A percentile compares a stretch with the other conserved stretches of the same genome.
These are phyloP conservation scores for Eugnorisma glareosa DNA, from an alignment of 2,888 invertebrate species.

Conservation along the genomic window DNA sequence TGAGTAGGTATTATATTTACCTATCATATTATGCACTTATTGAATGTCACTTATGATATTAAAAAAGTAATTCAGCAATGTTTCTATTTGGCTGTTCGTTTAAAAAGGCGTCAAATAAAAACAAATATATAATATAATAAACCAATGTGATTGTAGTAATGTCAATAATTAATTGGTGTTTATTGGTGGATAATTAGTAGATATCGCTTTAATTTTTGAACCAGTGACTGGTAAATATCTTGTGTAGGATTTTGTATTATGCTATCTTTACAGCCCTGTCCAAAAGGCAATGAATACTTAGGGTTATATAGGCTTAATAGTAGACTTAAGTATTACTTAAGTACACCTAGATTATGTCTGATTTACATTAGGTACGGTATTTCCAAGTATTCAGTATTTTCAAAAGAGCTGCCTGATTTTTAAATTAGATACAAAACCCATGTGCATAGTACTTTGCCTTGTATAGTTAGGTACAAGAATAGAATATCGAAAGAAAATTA, in stretches of 20 bases:
- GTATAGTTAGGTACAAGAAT: neutral
- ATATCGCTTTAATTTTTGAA: neutral
- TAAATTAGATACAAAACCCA: neutral
- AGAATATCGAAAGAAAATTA: neutral
- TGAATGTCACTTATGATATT: neutral
- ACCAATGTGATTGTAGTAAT: conserved; percentile 7
- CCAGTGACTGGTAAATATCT: conserved; percentile 36
- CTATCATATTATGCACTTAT: conserved; percentile 13
- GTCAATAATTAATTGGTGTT: conserved; percentile 17
- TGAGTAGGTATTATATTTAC: conserved; percentile 22
- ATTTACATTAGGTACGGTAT: conserved; percentile 5
- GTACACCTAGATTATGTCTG: conserved; percentile 12
- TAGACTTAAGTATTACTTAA: conserved; percentile 21
- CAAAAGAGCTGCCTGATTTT: neutral
- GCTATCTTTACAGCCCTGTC: conserved; percentile 16
- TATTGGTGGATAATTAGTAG: conserved; percentile 18
- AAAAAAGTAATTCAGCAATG: no score
- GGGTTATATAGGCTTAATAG: neutral
- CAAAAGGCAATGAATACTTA: conserved; percentile 8
- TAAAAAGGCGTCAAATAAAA: conserved; percentile 4
- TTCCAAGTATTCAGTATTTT: neutral
- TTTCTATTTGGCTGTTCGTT: conserved; percentile 1
- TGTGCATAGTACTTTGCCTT: neutral
- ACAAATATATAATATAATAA: conserved; percentile 17
- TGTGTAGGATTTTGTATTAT: conserved; percentile 8